phyloP scores from a whole-genome alignment of 2,888 invertebrate genomes.

The Morpho achilles region DNA sequence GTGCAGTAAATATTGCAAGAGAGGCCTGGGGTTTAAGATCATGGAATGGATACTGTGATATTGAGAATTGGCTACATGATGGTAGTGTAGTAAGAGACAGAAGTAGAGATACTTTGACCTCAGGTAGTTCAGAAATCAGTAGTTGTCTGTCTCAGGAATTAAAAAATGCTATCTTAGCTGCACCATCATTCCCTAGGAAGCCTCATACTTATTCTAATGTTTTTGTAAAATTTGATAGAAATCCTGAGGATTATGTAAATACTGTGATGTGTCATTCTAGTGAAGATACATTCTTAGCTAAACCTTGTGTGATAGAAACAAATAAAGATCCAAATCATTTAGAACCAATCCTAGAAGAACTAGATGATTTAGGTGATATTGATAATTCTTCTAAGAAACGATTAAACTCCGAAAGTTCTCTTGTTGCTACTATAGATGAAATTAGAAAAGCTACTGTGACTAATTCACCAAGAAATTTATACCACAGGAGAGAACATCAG shows the following conservation, averaged over 20 bases:
- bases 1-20: conserved; percentile 81
- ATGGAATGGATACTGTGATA: conserved; percentile 82
- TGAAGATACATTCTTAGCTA: conserved; percentile 74
- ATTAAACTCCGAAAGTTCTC: conserved; percentile 76
- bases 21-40: conserved; percentile 82
- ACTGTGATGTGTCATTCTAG: conserved; percentile 69
- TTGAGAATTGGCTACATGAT: conserved; percentile 81
- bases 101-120: conserved; percentile 77
- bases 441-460: conserved; percentile 78
- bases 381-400: conserved; percentile 60
- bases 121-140: conserved; percentile 78
- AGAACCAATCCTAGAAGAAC: conserved; percentile 78
- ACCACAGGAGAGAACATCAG: conserved; percentile 72
- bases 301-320: conserved; percentile 74
- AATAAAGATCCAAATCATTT: conserved; percentile 75
- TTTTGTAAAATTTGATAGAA: conserved; percentile 65
- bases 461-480: conserved; percentile 78
- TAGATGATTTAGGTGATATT: conserved; percentile 74
- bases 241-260: conserved; percentile 75
- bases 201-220: conserved; percentile 70
- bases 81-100: conserved; percentile 80
- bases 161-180: conserved; percentile 62
- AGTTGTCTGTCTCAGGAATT: conserved; percentile 70
- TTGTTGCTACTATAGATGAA: conserved; percentile 82
- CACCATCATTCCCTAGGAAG: conserved; percentile 67